Percentiles rank a stretch among this genome's conserved stretches.
phyloP scores from a whole-genome alignment of 2,888 invertebrate species.

The Deroplatys truncata region DNA sequence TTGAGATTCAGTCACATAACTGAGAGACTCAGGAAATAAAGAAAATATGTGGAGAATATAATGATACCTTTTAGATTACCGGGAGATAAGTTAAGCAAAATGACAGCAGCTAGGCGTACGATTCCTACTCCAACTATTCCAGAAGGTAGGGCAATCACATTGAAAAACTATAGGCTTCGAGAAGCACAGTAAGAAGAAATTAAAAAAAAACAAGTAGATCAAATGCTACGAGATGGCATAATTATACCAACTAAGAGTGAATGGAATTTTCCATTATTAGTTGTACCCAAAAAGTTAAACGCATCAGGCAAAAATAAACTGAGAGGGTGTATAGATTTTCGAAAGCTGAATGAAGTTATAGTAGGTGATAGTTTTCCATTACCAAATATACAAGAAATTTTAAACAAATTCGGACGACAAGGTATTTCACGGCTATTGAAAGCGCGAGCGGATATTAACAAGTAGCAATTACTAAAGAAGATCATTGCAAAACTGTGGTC shows the following conservation, averaged over 20 bases:
- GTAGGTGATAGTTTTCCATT: neutral
- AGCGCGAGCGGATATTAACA: conserved; percentile 12
- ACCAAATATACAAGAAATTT: neutral
- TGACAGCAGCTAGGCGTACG: too few relatives aligned
- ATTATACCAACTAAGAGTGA: neutral
- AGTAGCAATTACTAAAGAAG: neutral
- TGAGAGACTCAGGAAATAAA: too few relatives aligned
- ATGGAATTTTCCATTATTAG: neutral
- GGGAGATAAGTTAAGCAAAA: too few relatives aligned
- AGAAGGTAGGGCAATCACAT: too few relatives aligned
- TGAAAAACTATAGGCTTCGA: neutral
- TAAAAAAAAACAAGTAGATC: neutral
- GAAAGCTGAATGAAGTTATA: neutral
- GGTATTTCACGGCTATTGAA: conserved; percentile 1
- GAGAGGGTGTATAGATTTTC: neutral
- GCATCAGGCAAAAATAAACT: too few relatives aligned
- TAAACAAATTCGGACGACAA: neutral
- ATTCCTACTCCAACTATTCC: too few relatives aligned
- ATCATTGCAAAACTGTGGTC: conserved; percentile 1
- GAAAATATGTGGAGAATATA: too few relatives aligned
- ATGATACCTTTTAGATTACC: too few relatives aligned
- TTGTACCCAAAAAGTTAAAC: neutral
- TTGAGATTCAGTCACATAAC: too few relatives aligned
- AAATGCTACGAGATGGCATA: neutral
- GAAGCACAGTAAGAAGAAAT: neutral